phyloP scores from a whole-genome alignment of 1,140 invertebrate species.

The Drosophila nebulosa region DNA sequence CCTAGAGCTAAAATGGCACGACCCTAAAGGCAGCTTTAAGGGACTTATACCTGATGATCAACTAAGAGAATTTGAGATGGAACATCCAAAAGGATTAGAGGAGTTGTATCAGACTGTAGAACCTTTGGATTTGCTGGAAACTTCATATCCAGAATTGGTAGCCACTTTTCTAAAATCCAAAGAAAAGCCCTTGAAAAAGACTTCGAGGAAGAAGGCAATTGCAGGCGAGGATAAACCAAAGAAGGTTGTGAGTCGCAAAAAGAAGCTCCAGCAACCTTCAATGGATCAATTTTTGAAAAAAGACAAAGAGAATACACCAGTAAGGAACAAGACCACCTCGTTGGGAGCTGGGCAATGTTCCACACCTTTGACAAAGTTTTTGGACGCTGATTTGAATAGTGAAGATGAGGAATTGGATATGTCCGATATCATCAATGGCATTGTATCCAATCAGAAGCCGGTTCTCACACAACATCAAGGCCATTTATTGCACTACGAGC shows the following conservation, averaged over 20 bases:
- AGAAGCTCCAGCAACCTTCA: conserved; percentile 41
- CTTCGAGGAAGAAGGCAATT: conserved; percentile 81
- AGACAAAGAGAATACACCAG: conserved; percentile 32
- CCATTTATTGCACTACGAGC: conserved; percentile 55
- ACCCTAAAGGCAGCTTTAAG: conserved; percentile 82
- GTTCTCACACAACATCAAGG: conserved; percentile 47
- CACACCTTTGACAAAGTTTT: conserved; percentile 56
- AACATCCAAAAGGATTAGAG: conserved; percentile 81
- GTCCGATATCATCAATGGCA: conserved; percentile 84
- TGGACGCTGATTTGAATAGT: conserved; percentile 63
- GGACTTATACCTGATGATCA: conserved; percentile 84
- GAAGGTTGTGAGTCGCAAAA: conserved; percentile 36
- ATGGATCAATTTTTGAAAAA: conserved; percentile 79
- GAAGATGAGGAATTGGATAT: conserved; percentile 82
- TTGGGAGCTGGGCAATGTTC: conserved; percentile 44
- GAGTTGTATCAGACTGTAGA: conserved; percentile 86
- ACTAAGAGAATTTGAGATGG: conserved; percentile 68
- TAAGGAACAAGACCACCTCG: conserved; percentile 15
- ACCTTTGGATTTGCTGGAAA: conserved; percentile 84
- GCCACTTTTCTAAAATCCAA: conserved; percentile 84
- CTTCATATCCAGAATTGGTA: conserved; percentile 86
- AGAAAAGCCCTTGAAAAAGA: conserved; percentile 79
- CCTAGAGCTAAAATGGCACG: conserved; percentile 88
- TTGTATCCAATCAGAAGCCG: conserved; percentile 79
- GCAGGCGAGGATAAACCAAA: conserved; percentile 32